Evolutionary conservation across 2,113 vertebrate genomes (phyloP).

Genomic region (Bagarius yarrelli): DNA sequence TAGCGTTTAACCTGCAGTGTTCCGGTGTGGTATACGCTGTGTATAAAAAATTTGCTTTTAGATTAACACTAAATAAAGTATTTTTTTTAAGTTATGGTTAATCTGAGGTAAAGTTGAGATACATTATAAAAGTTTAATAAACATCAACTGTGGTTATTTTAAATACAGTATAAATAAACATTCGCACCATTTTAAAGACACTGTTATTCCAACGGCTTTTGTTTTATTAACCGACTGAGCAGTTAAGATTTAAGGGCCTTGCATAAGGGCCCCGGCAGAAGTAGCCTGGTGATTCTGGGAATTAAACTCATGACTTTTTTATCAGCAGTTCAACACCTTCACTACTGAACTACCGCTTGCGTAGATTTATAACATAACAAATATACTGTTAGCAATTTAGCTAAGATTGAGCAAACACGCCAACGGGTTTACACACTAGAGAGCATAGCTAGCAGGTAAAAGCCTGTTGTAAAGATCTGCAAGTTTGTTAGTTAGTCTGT

Average conservation of each 20-base stretch:
- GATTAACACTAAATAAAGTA: neutral
- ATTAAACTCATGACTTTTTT: too few relatives aligned
- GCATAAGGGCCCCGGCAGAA: too few relatives aligned
- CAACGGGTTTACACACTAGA: neutral
- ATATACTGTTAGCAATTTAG: too few relatives aligned
- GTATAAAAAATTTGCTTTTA: neutral
- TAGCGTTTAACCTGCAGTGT: neutral
- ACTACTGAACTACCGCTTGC: too few relatives aligned
- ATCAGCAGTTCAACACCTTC: too few relatives aligned
- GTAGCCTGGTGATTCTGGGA: too few relatives aligned
- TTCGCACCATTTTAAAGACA: too few relatives aligned
- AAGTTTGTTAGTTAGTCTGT: neutral
- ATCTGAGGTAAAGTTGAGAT: neutral
- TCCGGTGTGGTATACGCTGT: neutral
- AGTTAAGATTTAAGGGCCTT: too few relatives aligned
- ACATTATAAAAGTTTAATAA: neutral
- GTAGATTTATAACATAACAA: too few relatives aligned
- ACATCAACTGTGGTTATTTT: neutral
- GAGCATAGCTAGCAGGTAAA: neutral
- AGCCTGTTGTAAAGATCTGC: neutral
- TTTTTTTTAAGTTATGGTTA: neutral
- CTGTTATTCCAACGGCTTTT: too few relatives aligned
- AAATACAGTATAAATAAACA: too few relatives aligned
- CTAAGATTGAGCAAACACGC: neutral
- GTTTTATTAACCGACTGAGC: too few relatives aligned